Base-by-base conservation (phyloP, 2,797 vertebrate genomes). In the Borostomias antarcticus region DNA sequence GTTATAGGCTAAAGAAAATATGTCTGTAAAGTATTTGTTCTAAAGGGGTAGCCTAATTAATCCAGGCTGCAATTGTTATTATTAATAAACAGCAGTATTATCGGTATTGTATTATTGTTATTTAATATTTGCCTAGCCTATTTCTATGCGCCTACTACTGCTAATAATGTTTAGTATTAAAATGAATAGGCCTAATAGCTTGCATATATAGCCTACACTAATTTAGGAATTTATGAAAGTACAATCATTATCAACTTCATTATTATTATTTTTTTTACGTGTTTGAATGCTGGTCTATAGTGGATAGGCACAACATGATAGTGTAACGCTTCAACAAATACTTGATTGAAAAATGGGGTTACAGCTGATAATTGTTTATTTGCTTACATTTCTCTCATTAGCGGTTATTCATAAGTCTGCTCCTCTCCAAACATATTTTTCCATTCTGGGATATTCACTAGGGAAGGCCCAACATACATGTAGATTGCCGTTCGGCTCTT, bases 11-110 rank as follows among this genome's bases (percentile, higher is more conserved):
- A n/a, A n/a, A n/a, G 9, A 43, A 61, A 45, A 29, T 15, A 43
- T 45, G n/a, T 45, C 59, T 26, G 26, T 62, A 8, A 13, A 30
- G n/a, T 35, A 62, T 30, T 17, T 62, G 29, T n/a, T n/a, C n/a
- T n/a, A n/a, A n/a, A n/a, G n/a, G n/a, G n/a, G n/a, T n/a, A n/a
- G n/a, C n/a, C n/a, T n/a, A n/a, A n/a, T n/a, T n/a, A n/a, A n/a
- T n/a, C n/a, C n/a, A n/a, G n/a, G n/a, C 45, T 62, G 7, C 11
- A 45, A 28, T 19, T 7, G 11, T 40, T 5, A 45, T 15, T 17
- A 45, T n/a, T 43, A 43, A 17, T 43, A n/a, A 43, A 43, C 15
- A 6, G 9, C 2, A 9, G 8, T 37, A 37, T 9, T n/a, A 10
- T 6, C 35, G 9, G 35, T 37, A 3, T 1, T 15, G 11, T 43